These are phyloP conservation scores for Liopterus haemorrhoidalis DNA, from an alignment of 2,888 invertebrate species.

Conservation along the genomic window DNA sequence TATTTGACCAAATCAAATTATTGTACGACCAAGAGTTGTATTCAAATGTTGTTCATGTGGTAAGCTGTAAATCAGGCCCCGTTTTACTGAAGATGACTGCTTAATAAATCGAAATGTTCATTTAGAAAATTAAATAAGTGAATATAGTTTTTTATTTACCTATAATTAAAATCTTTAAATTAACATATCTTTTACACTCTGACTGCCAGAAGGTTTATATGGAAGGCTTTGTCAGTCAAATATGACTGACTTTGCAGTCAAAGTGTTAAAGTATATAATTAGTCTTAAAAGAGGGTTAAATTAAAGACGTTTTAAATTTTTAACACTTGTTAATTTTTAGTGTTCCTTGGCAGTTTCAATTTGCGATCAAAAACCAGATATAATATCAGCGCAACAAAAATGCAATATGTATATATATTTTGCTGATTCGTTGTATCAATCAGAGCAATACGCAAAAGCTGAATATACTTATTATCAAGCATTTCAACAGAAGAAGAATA, in stretches of 20 bases:
- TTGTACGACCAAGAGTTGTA: slow-evolving; percentile 66
- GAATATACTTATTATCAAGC: slow-evolving; percentile 61
- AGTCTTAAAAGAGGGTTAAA: too few species aligned
- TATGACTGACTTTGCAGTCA: too few species aligned
- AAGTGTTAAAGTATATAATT: too few species aligned
- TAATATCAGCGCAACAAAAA: slow-evolving; percentile 54
- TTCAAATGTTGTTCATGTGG: slow-evolving; percentile 64
- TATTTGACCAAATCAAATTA: slow-evolving; percentile 62
- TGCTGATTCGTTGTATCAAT: slow-evolving; percentile 63
- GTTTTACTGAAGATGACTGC: too few species aligned
- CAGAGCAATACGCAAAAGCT: slow-evolving; percentile 62
- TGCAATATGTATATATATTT: slow-evolving; percentile 64
- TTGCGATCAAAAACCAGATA: slow-evolving; percentile 59
- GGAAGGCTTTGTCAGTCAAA: too few species aligned
- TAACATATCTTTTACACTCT: slow-evolving; percentile 15
- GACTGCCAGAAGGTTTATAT: too few species aligned
- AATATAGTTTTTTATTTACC: slow-evolving; percentile 12
- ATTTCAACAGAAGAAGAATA: slow-evolving; percentile 57
- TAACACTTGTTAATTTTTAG: slow-evolving; percentile 47
- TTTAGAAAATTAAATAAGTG: too few species aligned
- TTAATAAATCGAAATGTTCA: too few species aligned
- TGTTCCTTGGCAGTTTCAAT: slow-evolving; percentile 59
- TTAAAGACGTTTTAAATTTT: too few species aligned
- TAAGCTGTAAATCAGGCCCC: slow-evolving; percentile 45
- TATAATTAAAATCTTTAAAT: slow-evolving; percentile 8